Conservation (phyloP, 2,113 vertebrate genomes). For the Zosterops hypoxanthus region DNA sequence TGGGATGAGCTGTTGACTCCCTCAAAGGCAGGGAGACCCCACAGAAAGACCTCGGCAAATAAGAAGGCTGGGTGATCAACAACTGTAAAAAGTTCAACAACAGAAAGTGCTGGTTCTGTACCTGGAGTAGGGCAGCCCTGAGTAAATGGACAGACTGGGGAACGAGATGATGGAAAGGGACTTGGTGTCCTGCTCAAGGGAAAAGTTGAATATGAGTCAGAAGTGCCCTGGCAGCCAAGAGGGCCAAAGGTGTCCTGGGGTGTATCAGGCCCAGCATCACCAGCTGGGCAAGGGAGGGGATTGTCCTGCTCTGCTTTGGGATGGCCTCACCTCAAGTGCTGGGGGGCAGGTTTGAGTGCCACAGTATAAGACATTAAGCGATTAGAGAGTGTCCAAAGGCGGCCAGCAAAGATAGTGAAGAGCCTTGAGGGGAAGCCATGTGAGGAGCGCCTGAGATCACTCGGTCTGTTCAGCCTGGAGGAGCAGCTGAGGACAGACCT, state of each 20-base stretch:
- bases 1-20: neutral
- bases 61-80: neutral
- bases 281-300: fast-evolving
- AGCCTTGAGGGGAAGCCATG: neutral
- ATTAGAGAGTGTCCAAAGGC: neutral
- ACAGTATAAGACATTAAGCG: neutral
- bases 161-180: neutral
- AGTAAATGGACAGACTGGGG: neutral
- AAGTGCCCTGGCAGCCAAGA: neutral
- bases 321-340: fast-evolving
- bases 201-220: neutral
- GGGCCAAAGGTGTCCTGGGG: fast-evolving
- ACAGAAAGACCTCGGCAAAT: neutral
- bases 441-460: neutral
- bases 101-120: neutral
- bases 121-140: neutral
- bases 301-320: neutral
- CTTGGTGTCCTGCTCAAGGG: fast-evolving
- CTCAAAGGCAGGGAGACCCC: neutral
- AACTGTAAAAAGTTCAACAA: neutral
- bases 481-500: neutral
- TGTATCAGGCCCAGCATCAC: fast-evolving
- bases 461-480: neutral
- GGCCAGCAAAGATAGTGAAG: neutral
- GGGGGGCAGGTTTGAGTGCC: neutral